phyloP scores from a whole-genome alignment of 2,888 invertebrate genomes.

The Drosophila birchii region DNA sequence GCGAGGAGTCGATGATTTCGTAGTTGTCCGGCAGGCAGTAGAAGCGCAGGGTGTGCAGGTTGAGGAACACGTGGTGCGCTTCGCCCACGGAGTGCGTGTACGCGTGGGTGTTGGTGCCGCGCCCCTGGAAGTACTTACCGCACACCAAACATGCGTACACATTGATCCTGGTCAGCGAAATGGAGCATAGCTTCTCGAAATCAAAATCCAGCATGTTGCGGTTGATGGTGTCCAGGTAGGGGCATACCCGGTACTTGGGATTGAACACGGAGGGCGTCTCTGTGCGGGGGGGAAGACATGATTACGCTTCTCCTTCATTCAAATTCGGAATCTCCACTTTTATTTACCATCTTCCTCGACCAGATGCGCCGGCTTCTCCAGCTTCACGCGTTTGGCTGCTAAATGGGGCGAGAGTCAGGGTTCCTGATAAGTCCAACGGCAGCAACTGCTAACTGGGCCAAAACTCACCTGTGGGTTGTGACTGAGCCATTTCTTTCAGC shows the following conservation, averaged over 20 bases:
- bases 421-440: neutral
- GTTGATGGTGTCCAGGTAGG: constrained; percentile 99
- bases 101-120: constrained; percentile 99
- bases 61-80: constrained; percentile 98
- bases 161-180: constrained; percentile 98
- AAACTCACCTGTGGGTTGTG: constrained; percentile 22
- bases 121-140: constrained; percentile 98
- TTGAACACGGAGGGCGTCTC: constrained; percentile 85
- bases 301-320: neutral
- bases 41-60: constrained; percentile 97
- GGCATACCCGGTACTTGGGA: constrained; percentile 90
- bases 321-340: neutral
- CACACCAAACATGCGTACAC: constrained; percentile 99
- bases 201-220: constrained; percentile 98
- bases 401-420: neutral
- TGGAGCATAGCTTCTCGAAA: constrained; percentile 99
- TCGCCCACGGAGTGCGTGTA: constrained; percentile 99
- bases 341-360: constrained; percentile 66
- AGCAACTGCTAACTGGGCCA: too few relatives aligned
- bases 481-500: constrained; percentile 22
- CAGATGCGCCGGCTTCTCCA: constrained; percentile 56
- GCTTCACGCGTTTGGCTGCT: constrained; percentile 60
- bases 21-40: constrained; percentile 99
- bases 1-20: constrained; percentile 98
- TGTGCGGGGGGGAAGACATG: neutral